These are phyloP conservation scores for Acrobasis repandana DNA, from an alignment of 2,888 invertebrate genomes.

Conservation along the genomic window DNA sequence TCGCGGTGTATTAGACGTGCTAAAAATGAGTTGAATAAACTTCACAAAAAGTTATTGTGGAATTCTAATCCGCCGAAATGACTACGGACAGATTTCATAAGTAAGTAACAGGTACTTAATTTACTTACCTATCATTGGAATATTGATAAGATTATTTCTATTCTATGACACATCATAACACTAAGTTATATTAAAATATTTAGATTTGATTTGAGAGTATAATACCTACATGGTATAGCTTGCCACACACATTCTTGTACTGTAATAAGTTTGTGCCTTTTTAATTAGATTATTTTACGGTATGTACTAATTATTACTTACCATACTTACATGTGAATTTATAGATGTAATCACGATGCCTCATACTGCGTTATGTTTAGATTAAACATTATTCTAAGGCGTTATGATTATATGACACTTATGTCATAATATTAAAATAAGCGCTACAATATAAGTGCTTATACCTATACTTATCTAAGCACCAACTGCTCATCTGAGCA, in stretches of 20 bases:
- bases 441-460: no score
- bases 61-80: constrained; percentile 59
- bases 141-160: constrained; percentile 55
- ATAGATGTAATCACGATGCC: no score
- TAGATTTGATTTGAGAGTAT: no score
- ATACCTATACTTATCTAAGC: no score
- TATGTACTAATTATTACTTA: background rate
- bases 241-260: background rate
- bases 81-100: constrained; percentile 85
- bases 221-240: no score
- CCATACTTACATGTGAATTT: no score
- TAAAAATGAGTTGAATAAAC: constrained; percentile 74
- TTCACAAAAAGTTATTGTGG: constrained; percentile 27
- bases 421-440: no score
- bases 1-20: constrained; percentile 58
- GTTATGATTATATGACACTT: no score
- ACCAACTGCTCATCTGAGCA: no score
- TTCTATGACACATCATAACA: constrained; percentile 12
- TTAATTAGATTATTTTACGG: background rate
- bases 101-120: constrained; percentile 67
- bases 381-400: no score
- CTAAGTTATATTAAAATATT: no score
- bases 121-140: constrained; percentile 27
- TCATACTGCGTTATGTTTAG: no score
- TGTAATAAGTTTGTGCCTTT: background rate